Evolutionary conservation across 2,888 invertebrate genomes (phyloP), one percentile per base, ranked within the genome.

Genomic region (Apodemia mormo): DNA sequence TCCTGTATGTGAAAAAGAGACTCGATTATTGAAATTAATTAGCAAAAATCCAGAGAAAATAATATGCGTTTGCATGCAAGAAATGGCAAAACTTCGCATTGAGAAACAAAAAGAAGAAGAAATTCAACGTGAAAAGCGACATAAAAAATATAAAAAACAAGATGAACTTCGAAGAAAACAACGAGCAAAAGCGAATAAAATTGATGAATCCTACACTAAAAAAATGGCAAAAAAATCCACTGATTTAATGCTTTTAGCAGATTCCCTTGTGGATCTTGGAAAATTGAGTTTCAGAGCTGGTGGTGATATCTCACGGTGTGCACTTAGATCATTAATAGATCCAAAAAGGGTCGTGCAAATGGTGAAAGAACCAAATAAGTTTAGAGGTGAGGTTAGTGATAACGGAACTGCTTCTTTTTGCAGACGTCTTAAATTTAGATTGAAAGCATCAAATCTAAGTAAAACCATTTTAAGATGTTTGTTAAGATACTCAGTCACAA

Each of bases 251-350:
- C 71, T 80, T 30, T 64, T 76, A 2, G 73, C 78, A 8, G 82
- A 83, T 71, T 80, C 82, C 12, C 10, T 75, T 0, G 43, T 77
- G 66, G 81, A 80, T 65, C 61, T 79, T 12, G 74, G 74, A 9
- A 78, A 74, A 71, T 40, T 78, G 6, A 75, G 77, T 12, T 22
- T 71, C 22, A 76, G 73, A 2, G 71, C 76, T 37, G 30, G 71
- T 45, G 10, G 22, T 7, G 75, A 70, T n/a, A 8, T 75, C 52
- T 54, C 75, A 14, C 74, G 78, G 12, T 72, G 75, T 68, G 58
- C 76, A 12, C 69, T 66, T 6, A 81, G 76, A 73, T 68, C 75
- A 58, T 68, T 78, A 2, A 68, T 70, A 2, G 73, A 81, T 58
- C 82, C 82, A 29, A 79, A 73, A 72, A 69, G 75, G 33, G 74